A percentile compares a stretch with the other conserved stretches of the same genome.
Conservation (phyloP, 2,797 vertebrate genomes). For the Lerista edwardsae region DNA sequence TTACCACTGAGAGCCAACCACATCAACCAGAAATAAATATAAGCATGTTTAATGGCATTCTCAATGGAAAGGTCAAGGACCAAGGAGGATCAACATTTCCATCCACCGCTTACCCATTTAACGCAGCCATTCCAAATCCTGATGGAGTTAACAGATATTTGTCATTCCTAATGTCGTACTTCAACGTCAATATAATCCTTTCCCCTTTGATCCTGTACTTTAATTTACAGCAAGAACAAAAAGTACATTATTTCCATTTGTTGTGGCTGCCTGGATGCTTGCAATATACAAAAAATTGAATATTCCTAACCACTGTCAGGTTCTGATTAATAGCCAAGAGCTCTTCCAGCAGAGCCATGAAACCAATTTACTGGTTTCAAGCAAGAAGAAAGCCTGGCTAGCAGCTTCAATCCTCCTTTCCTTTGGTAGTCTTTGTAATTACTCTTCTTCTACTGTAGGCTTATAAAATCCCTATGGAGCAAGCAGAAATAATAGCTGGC, state of each 20-base stretch:
- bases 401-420: not conserved
- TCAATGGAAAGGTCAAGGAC: not conserved
- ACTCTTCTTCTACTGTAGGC: conserved; percentile 1
- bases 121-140: not conserved
- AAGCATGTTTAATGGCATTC: not conserved
- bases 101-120: not conserved
- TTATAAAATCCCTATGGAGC: not conserved
- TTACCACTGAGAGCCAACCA: not conserved
- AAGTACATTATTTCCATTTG: not conserved
- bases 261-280: not conserved
- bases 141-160: not conserved
- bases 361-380: conserved; percentile 15
- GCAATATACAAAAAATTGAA: not conserved
- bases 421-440: not conserved
- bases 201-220: not conserved
- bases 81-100: not conserved
- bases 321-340: conserved; percentile 19
- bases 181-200: not conserved
- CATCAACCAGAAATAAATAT: not conserved
- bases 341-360: conserved; percentile 11
- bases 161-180: not conserved
- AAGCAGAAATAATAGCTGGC: not conserved
- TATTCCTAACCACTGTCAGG: not conserved
- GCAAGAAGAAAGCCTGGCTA: conserved; percentile 23
- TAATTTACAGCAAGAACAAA: not conserved